phyloP scores from a whole-genome alignment of 2,888 invertebrate species.

The Drosophila glabriapex region DNA sequence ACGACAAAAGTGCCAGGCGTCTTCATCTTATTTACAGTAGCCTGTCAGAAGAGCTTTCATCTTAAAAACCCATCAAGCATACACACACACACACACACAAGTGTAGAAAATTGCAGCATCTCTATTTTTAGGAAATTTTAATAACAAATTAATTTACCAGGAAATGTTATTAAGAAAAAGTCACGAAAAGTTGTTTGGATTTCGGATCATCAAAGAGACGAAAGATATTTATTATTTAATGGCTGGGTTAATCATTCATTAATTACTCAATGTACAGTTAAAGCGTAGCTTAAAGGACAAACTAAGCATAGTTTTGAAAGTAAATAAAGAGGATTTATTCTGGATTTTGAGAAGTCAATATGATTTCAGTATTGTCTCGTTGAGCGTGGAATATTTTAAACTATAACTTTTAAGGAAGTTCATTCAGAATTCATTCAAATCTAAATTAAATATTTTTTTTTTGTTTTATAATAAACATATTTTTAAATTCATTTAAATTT shows the following conservation, averaged over 20 bases:
- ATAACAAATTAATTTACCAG: slow-evolving; percentile 1
- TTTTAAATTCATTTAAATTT: not conserved
- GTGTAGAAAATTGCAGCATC: not conserved
- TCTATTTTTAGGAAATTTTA: slow-evolving; percentile 7
- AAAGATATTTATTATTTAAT: not conserved
- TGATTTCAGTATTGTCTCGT: not conserved
- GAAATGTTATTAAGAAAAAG: not conserved
- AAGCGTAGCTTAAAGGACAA: not conserved
- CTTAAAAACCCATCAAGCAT: slow-evolving; percentile 14
- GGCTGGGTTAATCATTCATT: too few species aligned
- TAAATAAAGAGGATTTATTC: not conserved
- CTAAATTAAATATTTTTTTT: too few species aligned
- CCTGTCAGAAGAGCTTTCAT: slow-evolving; percentile 33
- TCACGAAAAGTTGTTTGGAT: not conserved
- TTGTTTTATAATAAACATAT: not conserved
- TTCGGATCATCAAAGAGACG: not conserved
- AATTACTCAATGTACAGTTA: not conserved
- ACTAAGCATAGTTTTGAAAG: not conserved
- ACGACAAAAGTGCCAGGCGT: slow-evolving; percentile 41
- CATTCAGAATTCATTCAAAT: too few species aligned
- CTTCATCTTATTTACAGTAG: slow-evolving; percentile 42
- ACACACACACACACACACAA: slow-evolving; percentile 1
- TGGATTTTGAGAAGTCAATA: not conserved
- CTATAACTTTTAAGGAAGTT: not conserved
- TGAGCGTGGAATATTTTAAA: not conserved